Conservation (phyloP, 2,888 invertebrate genomes). For the Argyra leucocephala region DNA sequence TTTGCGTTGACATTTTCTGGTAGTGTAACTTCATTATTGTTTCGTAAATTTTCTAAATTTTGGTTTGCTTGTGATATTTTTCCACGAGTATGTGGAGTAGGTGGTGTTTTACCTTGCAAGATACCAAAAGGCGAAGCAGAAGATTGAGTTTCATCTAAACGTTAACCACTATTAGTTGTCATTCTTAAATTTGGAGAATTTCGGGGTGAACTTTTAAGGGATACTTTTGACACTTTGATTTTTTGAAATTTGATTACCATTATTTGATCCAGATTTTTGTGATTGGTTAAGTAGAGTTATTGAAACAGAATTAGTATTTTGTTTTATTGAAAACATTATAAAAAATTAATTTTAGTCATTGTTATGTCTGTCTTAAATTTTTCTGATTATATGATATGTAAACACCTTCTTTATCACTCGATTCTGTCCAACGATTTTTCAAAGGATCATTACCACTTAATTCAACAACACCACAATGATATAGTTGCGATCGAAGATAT, state of each 20-base stretch:
- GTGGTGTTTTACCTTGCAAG: background rate
- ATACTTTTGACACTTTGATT: background rate
- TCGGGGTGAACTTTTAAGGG: background rate
- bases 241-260: background rate
- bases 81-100: background rate
- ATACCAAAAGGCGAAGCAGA: too few species aligned
- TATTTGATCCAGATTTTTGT: background rate
- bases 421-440: constrained; percentile 28
- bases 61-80: background rate
- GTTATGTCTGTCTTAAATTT: too few species aligned
- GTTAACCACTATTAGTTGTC: background rate
- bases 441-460: constrained; percentile 20
- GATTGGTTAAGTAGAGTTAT: background rate
- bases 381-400: constrained; percentile 23
- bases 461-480: constrained; percentile 45
- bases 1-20: background rate
- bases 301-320: background rate
- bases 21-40: background rate
- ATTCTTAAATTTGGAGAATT: background rate
- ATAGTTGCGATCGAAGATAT: constrained; percentile 54
- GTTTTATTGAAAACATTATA: background rate
- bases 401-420: constrained; percentile 26
- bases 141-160: background rate
- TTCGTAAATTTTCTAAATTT: background rate
- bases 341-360: too few species aligned